Conservation (phyloP, 2,888 invertebrate genomes). For the Tachystola acroxantha region DNA sequence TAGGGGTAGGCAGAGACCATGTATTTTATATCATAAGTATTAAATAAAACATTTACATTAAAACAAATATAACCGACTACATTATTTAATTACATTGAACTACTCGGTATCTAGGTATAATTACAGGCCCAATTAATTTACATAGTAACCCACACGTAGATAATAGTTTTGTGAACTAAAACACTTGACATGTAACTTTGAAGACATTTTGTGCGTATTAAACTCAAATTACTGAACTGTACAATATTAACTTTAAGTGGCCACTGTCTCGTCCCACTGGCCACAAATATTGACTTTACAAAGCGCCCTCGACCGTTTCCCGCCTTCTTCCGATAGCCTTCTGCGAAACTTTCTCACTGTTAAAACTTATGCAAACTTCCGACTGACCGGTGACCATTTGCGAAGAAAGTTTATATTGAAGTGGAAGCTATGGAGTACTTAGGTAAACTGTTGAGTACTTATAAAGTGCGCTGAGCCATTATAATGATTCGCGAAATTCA, state of each 20-base stretch:
- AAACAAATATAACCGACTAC: no score
- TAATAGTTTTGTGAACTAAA: no score
- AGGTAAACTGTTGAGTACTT: neutral
- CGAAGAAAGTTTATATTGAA: constrained; percentile 5
- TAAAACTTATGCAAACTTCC: constrained; percentile 12
- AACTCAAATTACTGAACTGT: neutral
- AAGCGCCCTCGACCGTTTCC: constrained; percentile 6
- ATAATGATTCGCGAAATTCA: neutral
- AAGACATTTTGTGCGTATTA: no score
- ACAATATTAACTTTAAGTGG: neutral
- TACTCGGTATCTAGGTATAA: no score
- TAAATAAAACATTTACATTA: no score
- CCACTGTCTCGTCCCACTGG: constrained; percentile 1
- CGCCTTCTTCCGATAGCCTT: constrained; percentile 10
- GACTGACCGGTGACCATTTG: constrained; percentile 10
- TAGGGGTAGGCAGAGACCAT: no score
- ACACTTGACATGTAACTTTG: no score
- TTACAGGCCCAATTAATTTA: no score
- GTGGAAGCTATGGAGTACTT: constrained; percentile 2
- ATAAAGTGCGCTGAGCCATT: neutral
- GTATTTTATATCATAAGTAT: no score
- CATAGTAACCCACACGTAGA: no score
- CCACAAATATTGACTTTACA: constrained; percentile 13
- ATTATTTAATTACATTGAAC: no score
- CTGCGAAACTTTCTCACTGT: constrained; percentile 6